Percentiles rank a stretch among this genome's conserved stretches.
Evolutionary conservation across 2,113 vertebrate species (phyloP).

Genomic region (Copsychus sechellarum): DNA sequence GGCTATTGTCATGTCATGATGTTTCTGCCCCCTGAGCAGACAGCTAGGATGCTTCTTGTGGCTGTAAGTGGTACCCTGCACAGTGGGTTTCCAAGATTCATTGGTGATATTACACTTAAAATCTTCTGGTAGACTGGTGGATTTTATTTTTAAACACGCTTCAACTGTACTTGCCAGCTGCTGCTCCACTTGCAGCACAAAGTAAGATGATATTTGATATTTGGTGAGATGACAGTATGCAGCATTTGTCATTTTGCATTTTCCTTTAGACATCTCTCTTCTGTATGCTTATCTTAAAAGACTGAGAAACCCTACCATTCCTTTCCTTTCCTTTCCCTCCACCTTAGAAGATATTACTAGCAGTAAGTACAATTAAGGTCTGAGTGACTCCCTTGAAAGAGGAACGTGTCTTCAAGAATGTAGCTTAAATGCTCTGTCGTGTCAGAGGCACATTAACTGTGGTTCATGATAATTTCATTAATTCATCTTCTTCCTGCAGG

Average conservation of each 20-base stretch:
- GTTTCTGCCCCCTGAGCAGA: not conserved
- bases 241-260: not conserved
- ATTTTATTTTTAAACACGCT: not conserved
- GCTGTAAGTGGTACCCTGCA: not conserved
- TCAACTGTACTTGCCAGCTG: not conserved
- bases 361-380: not conserved
- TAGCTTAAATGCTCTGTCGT: not conserved
- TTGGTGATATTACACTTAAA: not conserved
- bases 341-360: not conserved
- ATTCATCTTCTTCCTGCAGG: not conserved
- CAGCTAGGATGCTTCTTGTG: not conserved
- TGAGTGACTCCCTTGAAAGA: not conserved
- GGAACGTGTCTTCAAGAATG: rapidly evolving
- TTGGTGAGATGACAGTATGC: not conserved
- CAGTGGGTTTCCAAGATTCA: not conserved
- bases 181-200: not conserved
- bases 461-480: not conserved
- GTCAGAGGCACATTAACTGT: rapidly evolving
- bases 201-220: not conserved
- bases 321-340: not conserved
- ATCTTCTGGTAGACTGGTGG: not conserved
- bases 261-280: not conserved
- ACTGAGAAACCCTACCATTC: not conserved
- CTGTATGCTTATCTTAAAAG: not conserved
- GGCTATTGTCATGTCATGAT: not conserved